Percentiles rank a stretch among this genome's conserved stretches.
Conservation (phyloP, 2,797 vertebrate species). For the Cygnus olor region DNA sequence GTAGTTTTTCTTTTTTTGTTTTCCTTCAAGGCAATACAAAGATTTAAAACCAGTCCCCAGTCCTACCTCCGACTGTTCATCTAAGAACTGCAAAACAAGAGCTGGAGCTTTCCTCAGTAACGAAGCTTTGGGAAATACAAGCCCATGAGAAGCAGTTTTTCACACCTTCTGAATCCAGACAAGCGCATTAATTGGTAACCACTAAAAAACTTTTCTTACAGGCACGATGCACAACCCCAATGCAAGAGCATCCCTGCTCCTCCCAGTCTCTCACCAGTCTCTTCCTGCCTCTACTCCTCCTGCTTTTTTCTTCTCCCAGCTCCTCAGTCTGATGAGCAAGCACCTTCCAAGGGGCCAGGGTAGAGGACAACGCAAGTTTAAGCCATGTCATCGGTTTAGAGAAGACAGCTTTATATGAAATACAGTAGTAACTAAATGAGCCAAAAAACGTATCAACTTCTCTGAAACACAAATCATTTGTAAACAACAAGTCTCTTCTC, state of each 20-base stretch:
- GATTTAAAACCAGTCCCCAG: background rate
- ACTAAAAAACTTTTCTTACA: background rate
- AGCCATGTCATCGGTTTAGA: background rate
- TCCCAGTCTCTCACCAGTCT: background rate
- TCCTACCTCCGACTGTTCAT: background rate
- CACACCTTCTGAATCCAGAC: background rate
- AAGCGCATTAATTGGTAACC: background rate
- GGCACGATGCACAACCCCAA: background rate
- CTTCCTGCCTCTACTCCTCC: background rate
- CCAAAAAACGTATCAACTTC: background rate
- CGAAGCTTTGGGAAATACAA: background rate
- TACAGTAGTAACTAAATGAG: background rate
- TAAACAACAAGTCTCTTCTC: background rate
- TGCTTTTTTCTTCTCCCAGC: background rate
- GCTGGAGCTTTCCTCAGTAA: background rate
- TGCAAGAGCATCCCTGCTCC: background rate
- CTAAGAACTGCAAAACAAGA: background rate
- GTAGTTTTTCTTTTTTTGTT: background rate
- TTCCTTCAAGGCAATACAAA: background rate
- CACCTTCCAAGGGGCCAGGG: background rate
- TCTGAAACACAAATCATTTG: conserved; percentile 1
- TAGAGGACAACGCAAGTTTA: background rate
- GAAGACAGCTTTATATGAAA: background rate
- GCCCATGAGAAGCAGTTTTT: background rate
- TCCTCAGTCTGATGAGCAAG: background rate